Conservation (phyloP, 2,113 vertebrate genomes). For the Melanerpes aurifrons region DNA sequence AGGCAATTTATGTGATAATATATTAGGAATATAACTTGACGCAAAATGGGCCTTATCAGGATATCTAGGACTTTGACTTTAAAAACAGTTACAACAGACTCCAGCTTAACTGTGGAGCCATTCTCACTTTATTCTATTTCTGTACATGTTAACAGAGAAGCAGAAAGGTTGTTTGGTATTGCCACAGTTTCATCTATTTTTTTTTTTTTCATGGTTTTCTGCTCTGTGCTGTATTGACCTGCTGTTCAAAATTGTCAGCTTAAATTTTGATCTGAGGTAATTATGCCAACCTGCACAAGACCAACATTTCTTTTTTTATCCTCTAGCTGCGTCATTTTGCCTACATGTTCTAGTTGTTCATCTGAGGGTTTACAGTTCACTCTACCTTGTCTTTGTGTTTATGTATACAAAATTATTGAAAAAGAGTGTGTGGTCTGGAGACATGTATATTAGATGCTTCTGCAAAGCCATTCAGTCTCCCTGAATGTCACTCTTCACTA, state of each 20-base stretch:
- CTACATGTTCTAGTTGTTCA: slow-evolving; percentile 22
- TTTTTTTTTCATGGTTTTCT: slow-evolving; percentile 50
- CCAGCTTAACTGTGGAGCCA: slow-evolving; percentile 35
- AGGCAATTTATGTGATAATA: background rate
- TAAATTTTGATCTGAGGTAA: slow-evolving; percentile 18
- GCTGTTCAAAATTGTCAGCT: slow-evolving; percentile 54
- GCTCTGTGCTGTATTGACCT: slow-evolving; percentile 37
- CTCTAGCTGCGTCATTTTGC: slow-evolving; percentile 32
- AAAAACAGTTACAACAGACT: slow-evolving; percentile 48
- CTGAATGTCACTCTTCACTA: background rate
- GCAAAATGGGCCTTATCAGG: slow-evolving; percentile 21
- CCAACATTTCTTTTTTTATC: slow-evolving; percentile 53
- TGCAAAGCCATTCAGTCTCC: background rate
- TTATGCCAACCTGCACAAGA: slow-evolving; percentile 23
- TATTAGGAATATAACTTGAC: slow-evolving; percentile 23
- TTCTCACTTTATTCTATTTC: slow-evolving; percentile 70
- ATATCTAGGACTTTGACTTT: slow-evolving; percentile 38
- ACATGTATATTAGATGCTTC: background rate
- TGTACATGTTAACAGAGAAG: slow-evolving; percentile 57
- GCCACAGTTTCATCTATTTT: slow-evolving; percentile 34
- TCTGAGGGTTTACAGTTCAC: background rate
- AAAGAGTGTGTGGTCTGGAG: background rate
- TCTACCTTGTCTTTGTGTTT: background rate
- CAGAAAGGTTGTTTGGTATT: slow-evolving; percentile 62
- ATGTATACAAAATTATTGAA: background rate